A percentile compares a stretch with the other conserved stretches of the same genome.
Evolutionary conservation across 2,888 invertebrate genomes (phyloP).

Genomic region (Tetheella fluctuosa): DNA sequence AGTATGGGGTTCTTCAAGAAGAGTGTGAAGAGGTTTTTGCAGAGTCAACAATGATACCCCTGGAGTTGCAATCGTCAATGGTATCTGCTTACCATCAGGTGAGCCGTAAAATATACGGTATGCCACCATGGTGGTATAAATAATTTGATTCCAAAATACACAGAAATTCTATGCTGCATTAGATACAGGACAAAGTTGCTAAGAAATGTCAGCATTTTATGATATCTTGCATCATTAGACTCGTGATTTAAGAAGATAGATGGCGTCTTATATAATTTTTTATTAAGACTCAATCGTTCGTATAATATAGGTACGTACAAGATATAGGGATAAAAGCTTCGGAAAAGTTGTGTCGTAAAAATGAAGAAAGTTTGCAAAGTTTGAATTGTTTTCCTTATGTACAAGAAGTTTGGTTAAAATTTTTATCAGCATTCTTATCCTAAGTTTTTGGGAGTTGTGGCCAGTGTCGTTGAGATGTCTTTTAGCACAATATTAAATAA

Average conservation of each 20-base stretch:
- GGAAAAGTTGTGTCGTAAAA: background rate
- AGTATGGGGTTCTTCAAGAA: no score
- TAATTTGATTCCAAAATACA: no score
- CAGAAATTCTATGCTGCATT: no score
- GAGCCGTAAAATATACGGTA: no score
- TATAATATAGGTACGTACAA: conserved; percentile 6
- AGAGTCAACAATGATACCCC: no score
- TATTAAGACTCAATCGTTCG: conserved; percentile 3
- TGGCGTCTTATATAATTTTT: background rate
- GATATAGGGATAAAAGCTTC: conserved; percentile 4
- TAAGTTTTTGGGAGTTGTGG: background rate
- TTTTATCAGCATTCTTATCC: conserved; percentile 3
- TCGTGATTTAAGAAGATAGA: background rate
- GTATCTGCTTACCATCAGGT: no score
- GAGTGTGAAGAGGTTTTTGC: no score
- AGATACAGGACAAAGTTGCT: background rate
- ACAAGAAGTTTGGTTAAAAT: conserved; percentile 3
- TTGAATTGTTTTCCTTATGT: conserved; percentile 9
- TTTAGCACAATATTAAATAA: background rate
- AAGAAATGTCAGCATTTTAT: background rate
- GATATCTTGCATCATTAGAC: background rate
- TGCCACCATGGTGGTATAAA: no score
- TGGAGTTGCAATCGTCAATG: no score
- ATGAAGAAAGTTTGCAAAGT: conserved; percentile 7
- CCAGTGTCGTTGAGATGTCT: background rate